Percentiles rank a stretch among this genome's conserved stretches.
phyloP scores from a whole-genome alignment of 2,888 invertebrate species.

The Apotomis betuletana region DNA sequence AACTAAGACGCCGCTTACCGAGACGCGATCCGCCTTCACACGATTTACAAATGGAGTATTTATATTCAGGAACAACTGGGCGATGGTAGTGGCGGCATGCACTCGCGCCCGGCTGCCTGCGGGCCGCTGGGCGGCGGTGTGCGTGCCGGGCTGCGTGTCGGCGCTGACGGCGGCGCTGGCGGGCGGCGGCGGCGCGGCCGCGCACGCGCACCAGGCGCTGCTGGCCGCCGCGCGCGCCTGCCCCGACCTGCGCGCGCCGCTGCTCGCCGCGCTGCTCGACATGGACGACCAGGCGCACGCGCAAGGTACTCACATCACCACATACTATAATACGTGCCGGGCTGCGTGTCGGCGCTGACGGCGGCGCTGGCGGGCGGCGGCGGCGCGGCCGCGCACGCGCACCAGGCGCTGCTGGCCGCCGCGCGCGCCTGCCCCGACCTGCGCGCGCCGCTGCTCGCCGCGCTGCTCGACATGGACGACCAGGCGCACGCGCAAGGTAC shows the following conservation, averaged over 20 bases:
- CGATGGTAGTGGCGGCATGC: conserved; percentile 91
- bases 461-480: conserved; percentile 68
- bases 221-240: conserved; percentile 48
- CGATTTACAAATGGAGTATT: neutral
- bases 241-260: conserved; percentile 44
- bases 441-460: conserved; percentile 52
- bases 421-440: conserved; percentile 45
- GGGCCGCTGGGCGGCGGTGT: conserved; percentile 58
- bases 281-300: conserved; percentile 61
- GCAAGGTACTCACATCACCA: conserved; percentile 2
- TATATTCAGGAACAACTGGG: conserved; percentile 89
- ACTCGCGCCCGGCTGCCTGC: conserved; percentile 79
- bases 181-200: conserved; percentile 58
- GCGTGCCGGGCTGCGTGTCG: conserved; percentile 63
- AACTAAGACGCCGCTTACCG: too few species aligned
- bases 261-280: conserved; percentile 63
- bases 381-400: conserved; percentile 53
- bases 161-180: conserved; percentile 64
- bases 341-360: conserved; percentile 68
- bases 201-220: conserved; percentile 47
- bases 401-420: conserved; percentile 47
- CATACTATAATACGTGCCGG: conserved; percentile 49
- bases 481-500: conserved; percentile 48
- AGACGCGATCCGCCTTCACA: too few species aligned
- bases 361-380: conserved; percentile 56